Evolutionary conservation across 37 sponge, comb jelly and placozoan genomes (phyloP), one percentile per base, ranked within the genome.

Genomic region (Agelas oroides): DNA sequence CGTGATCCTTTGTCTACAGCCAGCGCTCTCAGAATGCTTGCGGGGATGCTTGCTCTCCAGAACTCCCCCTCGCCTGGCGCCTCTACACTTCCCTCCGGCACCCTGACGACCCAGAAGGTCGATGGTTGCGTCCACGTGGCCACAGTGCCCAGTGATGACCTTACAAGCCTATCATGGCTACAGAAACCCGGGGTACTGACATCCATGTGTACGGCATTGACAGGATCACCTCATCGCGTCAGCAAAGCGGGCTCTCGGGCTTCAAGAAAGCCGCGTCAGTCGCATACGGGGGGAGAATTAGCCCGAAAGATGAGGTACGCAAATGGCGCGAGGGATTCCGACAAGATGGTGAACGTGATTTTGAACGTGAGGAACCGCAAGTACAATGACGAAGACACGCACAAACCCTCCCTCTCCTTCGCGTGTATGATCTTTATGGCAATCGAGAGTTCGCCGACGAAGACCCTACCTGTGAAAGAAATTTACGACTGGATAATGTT

Each of bases 401-500:
- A 79, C 39, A 91, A 88, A 62, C 95, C 96, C 19, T 94, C 94
- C 35, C 67, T 92, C 5, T 96, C 96, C 13, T 96, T 93, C 76
- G 91, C 94, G 54, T 93, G 88, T 72, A 87, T 96, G 84, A 96
- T 96, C 65, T 93, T 93, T 70, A 96, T 96, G 96, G 88, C 96
- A 0, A 78, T 96, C 34, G 94, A 90, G 65, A 82, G 81, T 31
- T 92, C 96, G 20, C 89, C 96, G 20, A 84, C 81, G 19, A 90
- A 90, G 75, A 90, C 75, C 63, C 82, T 96, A 8, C 91, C 96
- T 33, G 91, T 96, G 77, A 82, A 86, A 33, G 94, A 93, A 2
- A 93, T 96, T 37, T 96, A 96, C 68, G 76, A 79, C 21, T 93
- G 91, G 91, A 87, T 96, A 1, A 71, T 77, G 83, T 77, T 61